Evolutionary conservation across 2,113 vertebrate species (phyloP).

Genomic region (Podarcis cretensis): DNA sequence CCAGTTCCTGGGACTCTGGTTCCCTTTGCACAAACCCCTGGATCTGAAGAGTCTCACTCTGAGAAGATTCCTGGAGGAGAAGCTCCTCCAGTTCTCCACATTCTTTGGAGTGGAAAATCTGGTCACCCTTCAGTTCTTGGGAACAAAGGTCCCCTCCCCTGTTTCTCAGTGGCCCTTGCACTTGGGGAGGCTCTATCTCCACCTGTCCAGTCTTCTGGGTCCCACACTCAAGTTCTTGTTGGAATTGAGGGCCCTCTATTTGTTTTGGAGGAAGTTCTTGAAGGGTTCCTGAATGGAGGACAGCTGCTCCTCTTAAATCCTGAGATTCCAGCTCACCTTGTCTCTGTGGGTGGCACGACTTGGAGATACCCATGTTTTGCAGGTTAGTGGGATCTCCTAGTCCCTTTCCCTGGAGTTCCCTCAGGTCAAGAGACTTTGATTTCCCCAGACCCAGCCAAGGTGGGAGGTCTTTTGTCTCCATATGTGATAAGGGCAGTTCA

Average conservation of each 20-base stretch:
- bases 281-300: not conserved
- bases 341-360: not conserved
- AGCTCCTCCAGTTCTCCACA: not conserved
- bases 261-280: not conserved
- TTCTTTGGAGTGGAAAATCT: not conserved
- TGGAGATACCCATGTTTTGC: not conserved
- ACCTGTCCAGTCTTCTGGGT: not conserved
- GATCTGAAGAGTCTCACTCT: not conserved
- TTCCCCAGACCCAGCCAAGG: not conserved
- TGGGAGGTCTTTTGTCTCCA: not conserved
- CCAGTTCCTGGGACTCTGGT: not conserved
- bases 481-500: not conserved
- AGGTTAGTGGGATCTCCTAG: not conserved
- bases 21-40: not conserved
- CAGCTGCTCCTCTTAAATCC: not conserved
- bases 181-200: not conserved
- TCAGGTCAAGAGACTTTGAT: constrained; percentile 11
- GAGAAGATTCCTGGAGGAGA: not conserved
- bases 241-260: not conserved
- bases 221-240: not conserved
- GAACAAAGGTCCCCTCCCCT: not conserved
- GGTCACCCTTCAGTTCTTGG: not conserved
- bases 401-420: not conserved
- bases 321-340: not conserved
- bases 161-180: not conserved